Evolutionary conservation across 2,113 vertebrate species (phyloP), one percentile per base, ranked within the genome.

Genomic region (Barbus barbus): DNA sequence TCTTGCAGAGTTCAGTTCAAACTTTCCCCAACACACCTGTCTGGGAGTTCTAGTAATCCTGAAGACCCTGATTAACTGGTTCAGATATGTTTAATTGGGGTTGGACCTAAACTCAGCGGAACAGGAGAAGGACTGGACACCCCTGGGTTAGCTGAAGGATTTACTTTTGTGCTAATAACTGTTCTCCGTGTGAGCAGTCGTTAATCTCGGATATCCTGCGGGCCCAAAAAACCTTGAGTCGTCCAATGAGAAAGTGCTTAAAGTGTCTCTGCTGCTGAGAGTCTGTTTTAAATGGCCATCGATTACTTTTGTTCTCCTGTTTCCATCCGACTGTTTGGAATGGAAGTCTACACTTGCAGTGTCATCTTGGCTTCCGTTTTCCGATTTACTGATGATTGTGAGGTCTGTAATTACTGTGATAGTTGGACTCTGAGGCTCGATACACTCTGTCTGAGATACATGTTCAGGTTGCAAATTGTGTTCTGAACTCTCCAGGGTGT

Each of bases 241-340:
- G 1, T 92, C 90, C 63, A 91, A 84, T 14, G 91, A 89, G 84
- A 91, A 90, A 1, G 85, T 69, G 86, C 90, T 90, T 18, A 88
- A 84, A 0, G 76, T 83, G 38, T 92, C 92, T 84, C 87, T 91
- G 71, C 87, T 91, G 71, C 90, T 90, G 9, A 88, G 85, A 8
- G 88, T 86, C 51, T 86, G 89, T 76, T 74, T 86, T 77, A 91
- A 85, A 83, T 60, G 33, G 11, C 92, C 88, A n/a, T 86, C 33
- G 36, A 89, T 90, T 61, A 87, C 63, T 71, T 71, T 26, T 3
- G 20, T 71, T 51, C 13, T 65, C 12, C 24, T 67, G 41, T 67
- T 81, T 67, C 41, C 78, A n/a, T 81, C 61, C 22, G 84, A 74
- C 0, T 11, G 46, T 87, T 28, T 81, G 16, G 79, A 65, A 38